A percentile compares a stretch with the other conserved stretches of the same genome.
These are phyloP conservation scores for Zhuqinia jingwanae DNA, from an alignment of 2,888 invertebrate genomes.

Conservation along the genomic window DNA sequence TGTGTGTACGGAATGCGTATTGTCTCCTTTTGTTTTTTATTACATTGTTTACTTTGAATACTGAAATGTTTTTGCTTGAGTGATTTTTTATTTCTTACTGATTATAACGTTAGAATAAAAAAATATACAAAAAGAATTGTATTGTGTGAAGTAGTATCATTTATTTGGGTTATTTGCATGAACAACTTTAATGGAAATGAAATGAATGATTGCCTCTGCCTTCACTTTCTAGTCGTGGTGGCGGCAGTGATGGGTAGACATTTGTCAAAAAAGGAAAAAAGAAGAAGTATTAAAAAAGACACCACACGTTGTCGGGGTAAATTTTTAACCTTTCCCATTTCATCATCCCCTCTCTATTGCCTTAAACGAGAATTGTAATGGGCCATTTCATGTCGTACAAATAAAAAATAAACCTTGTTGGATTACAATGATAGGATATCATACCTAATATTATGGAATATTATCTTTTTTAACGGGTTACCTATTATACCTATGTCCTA, in stretches of 20 bases:
- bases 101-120: constrained; percentile 31
- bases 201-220: constrained; percentile 40
- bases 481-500: background rate
- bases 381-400: constrained; percentile 37
- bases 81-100: constrained; percentile 31
- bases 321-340: too few species aligned
- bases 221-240: background rate
- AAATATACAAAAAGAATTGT: background rate
- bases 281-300: too few species aligned
- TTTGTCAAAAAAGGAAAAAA: constrained; percentile 37
- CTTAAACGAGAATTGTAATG: background rate
- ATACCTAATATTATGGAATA: constrained; percentile 36
- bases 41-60: constrained; percentile 21
- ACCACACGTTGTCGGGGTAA: too few species aligned
- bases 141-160: background rate
- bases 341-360: background rate
- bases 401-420: constrained; percentile 17
- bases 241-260: background rate
- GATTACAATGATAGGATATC: constrained; percentile 9
- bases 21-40: constrained; percentile 8
- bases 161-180: constrained; percentile 46
- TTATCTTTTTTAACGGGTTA: constrained; percentile 13
- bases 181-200: background rate
- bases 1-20: constrained; percentile 14
- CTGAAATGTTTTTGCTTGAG: constrained; percentile 27